Evolutionary conservation across 2,113 vertebrate genomes (phyloP).

Genomic region (Gavialis gangeticus): DNA sequence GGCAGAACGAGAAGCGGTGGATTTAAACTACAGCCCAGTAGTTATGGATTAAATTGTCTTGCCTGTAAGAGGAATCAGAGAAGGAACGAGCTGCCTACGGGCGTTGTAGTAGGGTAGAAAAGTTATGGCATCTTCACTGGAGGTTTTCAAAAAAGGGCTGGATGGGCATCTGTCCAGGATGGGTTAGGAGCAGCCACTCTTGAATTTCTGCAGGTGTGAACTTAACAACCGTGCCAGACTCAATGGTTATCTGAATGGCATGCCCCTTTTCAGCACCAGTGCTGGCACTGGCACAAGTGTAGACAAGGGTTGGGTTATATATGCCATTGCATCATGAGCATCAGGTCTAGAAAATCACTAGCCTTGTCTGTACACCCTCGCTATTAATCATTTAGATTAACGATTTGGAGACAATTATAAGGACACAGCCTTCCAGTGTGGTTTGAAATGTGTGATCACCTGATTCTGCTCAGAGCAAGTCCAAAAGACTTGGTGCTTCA

Average conservation of each 20-base stretch:
- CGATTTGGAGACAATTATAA: not conserved
- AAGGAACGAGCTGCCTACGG: too few species aligned
- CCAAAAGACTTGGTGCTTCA: not conserved
- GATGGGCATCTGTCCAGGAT: too few species aligned
- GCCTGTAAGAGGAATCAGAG: too few species aligned
- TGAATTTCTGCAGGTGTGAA: too few species aligned
- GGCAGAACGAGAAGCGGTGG: too few species aligned
- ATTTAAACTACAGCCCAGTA: too few species aligned
- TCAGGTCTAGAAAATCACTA: not conserved
- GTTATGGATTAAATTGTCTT: too few species aligned
- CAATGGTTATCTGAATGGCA: not conserved
- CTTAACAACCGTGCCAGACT: too few species aligned
- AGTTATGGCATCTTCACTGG: too few species aligned
- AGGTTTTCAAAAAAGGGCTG: too few species aligned
- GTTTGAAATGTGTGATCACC: not conserved
- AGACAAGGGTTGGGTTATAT: not conserved
- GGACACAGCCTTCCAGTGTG: not conserved
- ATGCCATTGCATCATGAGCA: not conserved
- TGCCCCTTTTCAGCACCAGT: not conserved
- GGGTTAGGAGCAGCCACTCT: too few species aligned
- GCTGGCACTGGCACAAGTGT: not conserved
- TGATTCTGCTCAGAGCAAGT: not conserved
- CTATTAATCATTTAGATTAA: not conserved
- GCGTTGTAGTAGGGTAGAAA: too few species aligned
- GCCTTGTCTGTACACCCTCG: conserved; percentile 13